These are phyloP conservation scores for Monomorium pharaonis DNA, from an alignment of 1,140 invertebrate species.

Conservation along the genomic window DNA sequence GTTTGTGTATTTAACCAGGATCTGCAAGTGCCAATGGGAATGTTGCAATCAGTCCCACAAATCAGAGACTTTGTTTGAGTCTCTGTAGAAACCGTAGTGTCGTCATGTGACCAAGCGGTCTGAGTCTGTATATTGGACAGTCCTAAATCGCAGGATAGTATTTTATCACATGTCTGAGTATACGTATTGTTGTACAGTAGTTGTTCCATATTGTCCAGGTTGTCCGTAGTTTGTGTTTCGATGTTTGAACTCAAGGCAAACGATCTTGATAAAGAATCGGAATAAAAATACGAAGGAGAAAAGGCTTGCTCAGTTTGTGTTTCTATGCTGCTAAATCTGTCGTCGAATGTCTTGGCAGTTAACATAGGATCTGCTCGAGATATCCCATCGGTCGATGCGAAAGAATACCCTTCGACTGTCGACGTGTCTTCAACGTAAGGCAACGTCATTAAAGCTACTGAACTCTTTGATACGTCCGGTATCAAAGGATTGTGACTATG, in stretches of 20 bases:
- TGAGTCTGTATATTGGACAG: constrained; percentile 88
- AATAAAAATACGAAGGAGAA: constrained; percentile 79
- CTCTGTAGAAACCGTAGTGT: constrained; percentile 81
- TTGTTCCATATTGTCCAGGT: constrained; percentile 83
- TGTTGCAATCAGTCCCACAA: constrained; percentile 71
- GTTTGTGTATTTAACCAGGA: constrained; percentile 80
- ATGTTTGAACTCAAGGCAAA: constrained; percentile 83
- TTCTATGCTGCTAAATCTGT: constrained; percentile 85
- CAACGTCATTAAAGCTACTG: constrained; percentile 64
- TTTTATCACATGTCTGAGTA: constrained; percentile 87
- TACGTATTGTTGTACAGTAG: constrained; percentile 86
- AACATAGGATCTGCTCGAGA: constrained; percentile 81
- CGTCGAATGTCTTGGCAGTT: constrained; percentile 78
- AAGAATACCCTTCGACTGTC: constrained; percentile 62
- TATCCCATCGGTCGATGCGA: constrained; percentile 61
- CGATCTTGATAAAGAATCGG: constrained; percentile 76
- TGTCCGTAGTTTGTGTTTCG: constrained; percentile 85
- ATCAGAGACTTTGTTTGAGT: constrained; percentile 81
- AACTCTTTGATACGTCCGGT: constrained; percentile 66
- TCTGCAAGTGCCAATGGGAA: constrained; percentile 68
- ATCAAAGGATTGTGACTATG: constrained; percentile 64
- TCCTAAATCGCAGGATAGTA: constrained; percentile 85
- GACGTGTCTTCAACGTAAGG: constrained; percentile 70
- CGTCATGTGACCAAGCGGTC: constrained; percentile 84
- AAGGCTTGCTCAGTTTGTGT: constrained; percentile 86